Evolutionary conservation across 2,888 invertebrate genomes (phyloP), one percentile per base, ranked within the genome.

Genomic region (Magallana nippona): DNA sequence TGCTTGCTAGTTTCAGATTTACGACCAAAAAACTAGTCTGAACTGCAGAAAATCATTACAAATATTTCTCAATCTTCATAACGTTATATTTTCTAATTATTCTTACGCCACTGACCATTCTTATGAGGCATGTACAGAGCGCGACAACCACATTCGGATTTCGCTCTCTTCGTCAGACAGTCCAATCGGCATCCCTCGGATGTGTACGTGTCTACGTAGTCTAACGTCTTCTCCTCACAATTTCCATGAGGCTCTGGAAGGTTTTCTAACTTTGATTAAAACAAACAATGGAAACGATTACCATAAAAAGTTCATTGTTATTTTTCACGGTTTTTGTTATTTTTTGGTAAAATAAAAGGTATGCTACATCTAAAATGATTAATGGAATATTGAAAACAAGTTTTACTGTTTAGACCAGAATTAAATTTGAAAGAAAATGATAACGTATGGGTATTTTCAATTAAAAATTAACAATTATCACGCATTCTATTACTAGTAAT

Each of bases 71-170:
- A 44, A 5, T 44, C 0, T 44, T 44, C 44, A 44, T 44, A 5
- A 44, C 0, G 5, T 44, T 44, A 5, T 44, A 8, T 44, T 44
- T 44, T 44, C 44, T 44, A 44, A 5, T 3, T 3, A 8, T 44
- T 5, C 44, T 44, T 5, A 44, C 44, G 10, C 27, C 13, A 15
- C 83, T 17, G 58, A 90, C 89, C 89, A 22, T 85, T 71, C 19
- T 85, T 84, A 62, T 86, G 78, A 8, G 91, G 90, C 90, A 92
- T 88, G 84, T 88, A 89, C 77, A 87, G 79, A 44, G 90, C 89
- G 60, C 92, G 81, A 82, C 92, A 92, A 1, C 89, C 88, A 82
- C 92, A 92, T 10, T 78, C 60, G 15, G 87, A 77, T 1, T 83
- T 63, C 55, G 91, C 81, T 44, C 84, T 77, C 10, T 84, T 83